A percentile compares a stretch with the other conserved stretches of the same genome.
Evolutionary conservation across 2,797 vertebrate genomes (phyloP).

Genomic region (Poeciliopsis infans): DNA sequence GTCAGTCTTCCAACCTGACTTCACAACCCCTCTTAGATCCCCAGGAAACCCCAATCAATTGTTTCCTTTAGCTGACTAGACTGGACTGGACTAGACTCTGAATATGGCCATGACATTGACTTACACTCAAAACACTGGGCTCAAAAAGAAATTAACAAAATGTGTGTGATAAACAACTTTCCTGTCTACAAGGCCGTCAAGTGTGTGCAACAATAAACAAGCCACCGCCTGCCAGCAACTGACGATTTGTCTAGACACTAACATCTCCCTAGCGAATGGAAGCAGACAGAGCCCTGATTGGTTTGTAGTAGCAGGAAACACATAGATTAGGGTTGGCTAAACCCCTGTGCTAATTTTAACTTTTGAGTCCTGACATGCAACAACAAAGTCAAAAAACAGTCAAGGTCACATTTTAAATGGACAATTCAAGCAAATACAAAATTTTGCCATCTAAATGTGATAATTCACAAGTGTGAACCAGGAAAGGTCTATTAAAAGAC

Average conservation of each 20-base stretch:
- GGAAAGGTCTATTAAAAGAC: neutral
- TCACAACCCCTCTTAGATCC: neutral
- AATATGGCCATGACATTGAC: conserved; percentile 18
- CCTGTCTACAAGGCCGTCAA: neutral
- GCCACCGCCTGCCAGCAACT: neutral
- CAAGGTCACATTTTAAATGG: conserved; percentile 28
- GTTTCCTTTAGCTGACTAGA: conserved; percentile 4
- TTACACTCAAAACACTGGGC: conserved; percentile 17
- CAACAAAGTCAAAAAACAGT: conserved; percentile 36
- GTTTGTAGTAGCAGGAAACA: conserved; percentile 47
- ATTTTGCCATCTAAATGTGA: neutral
- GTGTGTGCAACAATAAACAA: neutral
- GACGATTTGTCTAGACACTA: neutral
- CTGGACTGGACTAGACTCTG: conserved; percentile 8
- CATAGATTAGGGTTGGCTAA: conserved; percentile 70
- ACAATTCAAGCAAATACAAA: neutral
- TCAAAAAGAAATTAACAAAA: conserved; percentile 31
- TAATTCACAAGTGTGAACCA: neutral
- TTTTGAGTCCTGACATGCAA: conserved; percentile 47
- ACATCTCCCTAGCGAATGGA: neutral
- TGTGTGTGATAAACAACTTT: conserved; percentile 23
- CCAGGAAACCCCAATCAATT: conserved; percentile 2
- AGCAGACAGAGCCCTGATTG: conserved; percentile 10
- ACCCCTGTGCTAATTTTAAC: conserved; percentile 72
- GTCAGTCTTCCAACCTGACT: conserved; percentile 2